These are phyloP conservation scores for Coenonympha glycerion DNA, from an alignment of 2,888 invertebrate genomes.

Conservation along the genomic window DNA sequence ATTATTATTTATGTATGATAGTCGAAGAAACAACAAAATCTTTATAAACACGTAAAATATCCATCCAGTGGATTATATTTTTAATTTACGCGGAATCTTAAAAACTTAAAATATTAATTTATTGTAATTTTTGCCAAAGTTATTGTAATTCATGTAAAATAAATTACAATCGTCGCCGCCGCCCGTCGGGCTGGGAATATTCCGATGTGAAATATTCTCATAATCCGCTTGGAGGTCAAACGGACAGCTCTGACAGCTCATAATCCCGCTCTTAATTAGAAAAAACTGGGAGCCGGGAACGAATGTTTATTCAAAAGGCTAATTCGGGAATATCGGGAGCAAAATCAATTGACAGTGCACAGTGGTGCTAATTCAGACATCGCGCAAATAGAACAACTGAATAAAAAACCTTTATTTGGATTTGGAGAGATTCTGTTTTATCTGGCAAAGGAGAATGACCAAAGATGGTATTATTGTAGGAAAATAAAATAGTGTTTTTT, in stretches of 20 bases:
- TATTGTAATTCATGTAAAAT: constrained; percentile 7
- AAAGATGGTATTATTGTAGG: no score
- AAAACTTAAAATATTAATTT: neutral
- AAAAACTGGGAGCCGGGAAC: constrained; percentile 16
- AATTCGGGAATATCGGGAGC: neutral
- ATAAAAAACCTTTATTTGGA: no score
- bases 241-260: constrained; percentile 41
- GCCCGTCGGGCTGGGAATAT: constrained; percentile 22
- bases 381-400: no score
- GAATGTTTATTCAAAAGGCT: constrained; percentile 16
- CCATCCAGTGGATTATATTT: no score
- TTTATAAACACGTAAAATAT: no score
- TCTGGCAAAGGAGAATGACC: no score
- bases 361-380: neutral
- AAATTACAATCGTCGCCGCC: constrained; percentile 9
- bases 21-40: no score
- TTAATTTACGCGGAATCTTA: no score
- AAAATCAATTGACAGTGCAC: neutral
- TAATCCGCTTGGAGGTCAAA: constrained; percentile 43
- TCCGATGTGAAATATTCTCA: constrained; percentile 31
- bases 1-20: no score
- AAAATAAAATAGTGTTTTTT: no score
- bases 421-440: no score
- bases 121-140: neutral
- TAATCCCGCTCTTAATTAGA: constrained; percentile 41